These are phyloP conservation scores for Antechinus stuartii DNA, from an alignment of 2,113 vertebrate genomes.

Conservation along the genomic window DNA sequence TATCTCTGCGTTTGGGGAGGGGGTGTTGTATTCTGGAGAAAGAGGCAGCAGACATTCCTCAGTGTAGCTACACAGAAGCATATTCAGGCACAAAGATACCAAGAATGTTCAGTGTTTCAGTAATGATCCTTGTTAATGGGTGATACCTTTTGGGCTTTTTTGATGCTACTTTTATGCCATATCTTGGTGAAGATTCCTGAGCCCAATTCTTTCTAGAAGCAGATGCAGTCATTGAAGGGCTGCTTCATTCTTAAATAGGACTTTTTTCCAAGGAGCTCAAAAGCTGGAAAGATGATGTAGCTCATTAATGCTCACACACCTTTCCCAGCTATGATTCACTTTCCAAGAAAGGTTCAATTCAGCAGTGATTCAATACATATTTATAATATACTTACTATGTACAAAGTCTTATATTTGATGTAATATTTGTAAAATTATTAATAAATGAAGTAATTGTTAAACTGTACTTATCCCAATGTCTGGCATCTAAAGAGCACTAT, in stretches of 20 bases:
- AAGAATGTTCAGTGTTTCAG: background rate
- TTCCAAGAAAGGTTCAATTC: background rate
- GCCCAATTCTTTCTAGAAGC: background rate
- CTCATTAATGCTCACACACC: conserved; percentile 39
- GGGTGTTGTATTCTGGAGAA: background rate
- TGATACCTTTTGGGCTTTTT: background rate
- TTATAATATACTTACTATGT: background rate
- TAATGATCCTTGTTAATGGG: background rate
- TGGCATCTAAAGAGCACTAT: background rate
- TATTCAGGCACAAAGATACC: conserved; percentile 15
- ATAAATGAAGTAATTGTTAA: background rate
- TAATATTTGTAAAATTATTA: background rate
- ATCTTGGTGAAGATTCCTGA: background rate
- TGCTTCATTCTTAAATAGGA: conserved; percentile 39
- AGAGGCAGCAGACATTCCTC: background rate
- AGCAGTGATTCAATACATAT: background rate
- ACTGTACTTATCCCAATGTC: background rate
- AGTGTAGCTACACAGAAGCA: background rate
- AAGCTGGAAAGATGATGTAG: conserved; percentile 6
- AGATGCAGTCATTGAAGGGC: conserved; percentile 4
- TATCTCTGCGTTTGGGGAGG: conserved; percentile 22
- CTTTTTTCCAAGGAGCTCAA: conserved; percentile 29
- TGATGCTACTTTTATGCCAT: background rate
- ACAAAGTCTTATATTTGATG: background rate
- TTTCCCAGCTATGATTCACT: background rate